Evolutionary conservation across 2,888 invertebrate genomes (phyloP).

Genomic region (Salpingus planirostris): DNA sequence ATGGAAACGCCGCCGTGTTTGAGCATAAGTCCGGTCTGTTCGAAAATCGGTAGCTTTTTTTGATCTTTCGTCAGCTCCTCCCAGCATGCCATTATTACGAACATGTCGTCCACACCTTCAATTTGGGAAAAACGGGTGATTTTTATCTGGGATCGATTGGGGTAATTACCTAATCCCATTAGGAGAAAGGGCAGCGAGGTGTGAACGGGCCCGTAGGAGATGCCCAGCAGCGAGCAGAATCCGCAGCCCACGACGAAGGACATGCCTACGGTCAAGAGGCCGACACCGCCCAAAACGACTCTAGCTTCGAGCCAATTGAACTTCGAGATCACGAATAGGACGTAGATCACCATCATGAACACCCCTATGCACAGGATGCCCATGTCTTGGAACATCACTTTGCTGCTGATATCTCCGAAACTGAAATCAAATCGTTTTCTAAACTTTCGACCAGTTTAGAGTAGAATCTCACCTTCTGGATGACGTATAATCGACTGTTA

Average conservation of each 20-base stretch:
- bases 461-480: slow-evolving; percentile 49
- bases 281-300: slow-evolving; percentile 59
- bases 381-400: slow-evolving; percentile 64
- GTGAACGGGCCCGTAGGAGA: slow-evolving; percentile 74
- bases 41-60: slow-evolving; percentile 48
- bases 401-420: slow-evolving; percentile 66
- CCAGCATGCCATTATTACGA: slow-evolving; percentile 75
- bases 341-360: slow-evolving; percentile 63
- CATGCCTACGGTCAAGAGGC: slow-evolving; percentile 63
- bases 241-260: slow-evolving; percentile 64
- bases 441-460: too few relatives aligned
- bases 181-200: slow-evolving; percentile 72
- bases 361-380: slow-evolving; percentile 60
- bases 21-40: slow-evolving; percentile 60
- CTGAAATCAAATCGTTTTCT: slow-evolving; percentile 42
- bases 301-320: slow-evolving; percentile 66
- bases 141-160: too few relatives aligned
- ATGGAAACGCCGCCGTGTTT: slow-evolving; percentile 78
- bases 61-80: slow-evolving; percentile 51
- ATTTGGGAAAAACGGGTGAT: too few relatives aligned
- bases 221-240: slow-evolving; percentile 59
- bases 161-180: slow-evolving; percentile 70
- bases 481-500: slow-evolving; percentile 49
- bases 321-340: slow-evolving; percentile 62
- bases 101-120: slow-evolving; percentile 84